Evolutionary conservation across 2,113 vertebrate species (phyloP).

Genomic region (Cyanistes caeruleus): DNA sequence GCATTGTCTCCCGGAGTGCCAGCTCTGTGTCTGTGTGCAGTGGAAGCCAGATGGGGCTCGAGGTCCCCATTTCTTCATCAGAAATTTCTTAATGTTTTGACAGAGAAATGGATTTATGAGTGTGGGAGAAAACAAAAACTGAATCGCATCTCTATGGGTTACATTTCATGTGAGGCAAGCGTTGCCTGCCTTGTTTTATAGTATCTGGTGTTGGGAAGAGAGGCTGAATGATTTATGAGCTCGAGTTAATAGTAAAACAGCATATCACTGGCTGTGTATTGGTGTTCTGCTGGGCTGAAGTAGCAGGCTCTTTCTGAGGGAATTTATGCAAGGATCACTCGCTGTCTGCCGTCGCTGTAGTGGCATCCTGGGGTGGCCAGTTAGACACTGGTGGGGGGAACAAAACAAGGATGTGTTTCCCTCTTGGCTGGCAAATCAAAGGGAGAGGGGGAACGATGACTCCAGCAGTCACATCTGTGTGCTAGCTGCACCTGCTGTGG

Average conservation of each 20-base stretch:
- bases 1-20: background rate
- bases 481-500: conserved; percentile 14
- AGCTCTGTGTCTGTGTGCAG: background rate
- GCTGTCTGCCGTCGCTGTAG: background rate
- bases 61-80: background rate
- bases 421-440: background rate
- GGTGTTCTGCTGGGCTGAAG: background rate
- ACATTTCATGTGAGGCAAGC: background rate
- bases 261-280: background rate
- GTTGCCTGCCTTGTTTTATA: conserved; percentile 30
- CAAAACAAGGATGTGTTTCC: background rate
- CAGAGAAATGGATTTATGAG: background rate
- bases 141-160: background rate
- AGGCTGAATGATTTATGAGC: conserved; percentile 44
- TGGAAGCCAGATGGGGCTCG: background rate
- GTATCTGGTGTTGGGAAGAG: conserved; percentile 16
- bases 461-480: background rate
- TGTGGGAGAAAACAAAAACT: background rate
- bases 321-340: background rate
- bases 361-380: background rate
- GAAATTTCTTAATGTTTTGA: background rate
- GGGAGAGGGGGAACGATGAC: background rate
- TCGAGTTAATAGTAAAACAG: conserved; percentile 46
- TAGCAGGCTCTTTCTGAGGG: conserved; percentile 9
- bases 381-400: background rate